Percentiles rank a stretch among this genome's conserved stretches.
Evolutionary conservation across 2,888 invertebrate genomes (phyloP).

Genomic region (Synergus umbraculus): DNA sequence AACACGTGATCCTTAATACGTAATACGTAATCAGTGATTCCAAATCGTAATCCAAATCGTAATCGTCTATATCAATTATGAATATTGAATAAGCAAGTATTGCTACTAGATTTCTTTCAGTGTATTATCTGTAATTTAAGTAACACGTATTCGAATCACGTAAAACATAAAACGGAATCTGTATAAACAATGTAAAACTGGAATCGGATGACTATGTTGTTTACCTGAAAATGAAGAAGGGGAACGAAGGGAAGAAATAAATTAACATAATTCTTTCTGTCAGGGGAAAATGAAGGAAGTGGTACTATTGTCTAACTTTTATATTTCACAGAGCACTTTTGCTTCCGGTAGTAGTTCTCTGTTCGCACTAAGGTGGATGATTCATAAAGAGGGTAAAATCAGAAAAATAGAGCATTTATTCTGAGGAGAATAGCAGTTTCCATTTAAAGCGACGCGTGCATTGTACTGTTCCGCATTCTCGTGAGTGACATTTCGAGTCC

Average conservation of each 20-base stretch:
- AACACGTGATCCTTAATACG: no score
- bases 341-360: conserved; percentile 14
- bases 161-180: no score
- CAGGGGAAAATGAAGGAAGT: background rate
- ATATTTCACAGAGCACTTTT: conserved; percentile 25
- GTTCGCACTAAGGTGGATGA: conserved; percentile 8
- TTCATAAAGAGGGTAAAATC: conserved; percentile 25
- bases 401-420: conserved; percentile 22
- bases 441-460: conserved; percentile 23
- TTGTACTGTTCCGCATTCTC: conserved; percentile 21
- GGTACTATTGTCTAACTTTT: conserved; percentile 4
- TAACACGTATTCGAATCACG: no score
- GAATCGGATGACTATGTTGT: no score
- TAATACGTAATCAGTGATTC: background rate
- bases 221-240: no score
- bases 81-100: no score
- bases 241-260: no score
- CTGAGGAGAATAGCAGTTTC: conserved; percentile 22
- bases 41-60: no score
- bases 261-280: background rate
- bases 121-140: no score
- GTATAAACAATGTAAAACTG: no score
- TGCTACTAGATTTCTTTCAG: no score
- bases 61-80: no score
- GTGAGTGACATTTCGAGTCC: conserved; percentile 37